These are phyloP conservation scores for Arvicanthis niloticus DNA, from an alignment of 2,113 vertebrate genomes.

Conservation along the genomic window DNA sequence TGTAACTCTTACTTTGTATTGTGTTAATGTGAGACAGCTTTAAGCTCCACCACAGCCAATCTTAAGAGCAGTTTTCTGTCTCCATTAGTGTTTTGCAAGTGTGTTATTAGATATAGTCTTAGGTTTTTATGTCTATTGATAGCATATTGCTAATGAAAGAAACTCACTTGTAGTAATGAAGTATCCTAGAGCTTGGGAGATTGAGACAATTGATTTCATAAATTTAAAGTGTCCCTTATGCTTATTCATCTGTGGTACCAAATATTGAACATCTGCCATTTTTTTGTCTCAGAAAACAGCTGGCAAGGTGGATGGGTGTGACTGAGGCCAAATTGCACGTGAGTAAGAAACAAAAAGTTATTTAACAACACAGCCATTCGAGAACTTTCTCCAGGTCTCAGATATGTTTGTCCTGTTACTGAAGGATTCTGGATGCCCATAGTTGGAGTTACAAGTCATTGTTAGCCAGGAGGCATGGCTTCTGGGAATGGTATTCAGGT, in stretches of 20 bases:
- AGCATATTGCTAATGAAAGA: background rate
- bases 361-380: background rate
- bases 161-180: too few relatives aligned
- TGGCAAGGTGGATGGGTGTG: background rate
- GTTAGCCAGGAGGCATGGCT: background rate
- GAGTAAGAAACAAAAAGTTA: background rate
- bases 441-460: background rate
- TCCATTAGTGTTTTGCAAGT: background rate
- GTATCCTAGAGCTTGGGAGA: too few relatives aligned
- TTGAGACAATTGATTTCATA: background rate
- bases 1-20: background rate
- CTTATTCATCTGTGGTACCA: background rate
- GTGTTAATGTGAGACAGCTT: background rate
- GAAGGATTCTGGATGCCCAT: background rate
- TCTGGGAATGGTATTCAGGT: background rate
- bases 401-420: too few relatives aligned
- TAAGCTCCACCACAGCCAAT: too few relatives aligned
- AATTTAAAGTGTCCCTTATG: background rate
- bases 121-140: background rate
- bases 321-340: conserved; percentile 67
- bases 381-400: too few relatives aligned
- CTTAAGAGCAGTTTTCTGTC: background rate
- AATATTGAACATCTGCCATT: background rate
- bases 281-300: conserved; percentile 16
- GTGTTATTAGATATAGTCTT: background rate